phyloP scores from a whole-genome alignment of 1,140 invertebrate species.

The Pomacea maculata region DNA sequence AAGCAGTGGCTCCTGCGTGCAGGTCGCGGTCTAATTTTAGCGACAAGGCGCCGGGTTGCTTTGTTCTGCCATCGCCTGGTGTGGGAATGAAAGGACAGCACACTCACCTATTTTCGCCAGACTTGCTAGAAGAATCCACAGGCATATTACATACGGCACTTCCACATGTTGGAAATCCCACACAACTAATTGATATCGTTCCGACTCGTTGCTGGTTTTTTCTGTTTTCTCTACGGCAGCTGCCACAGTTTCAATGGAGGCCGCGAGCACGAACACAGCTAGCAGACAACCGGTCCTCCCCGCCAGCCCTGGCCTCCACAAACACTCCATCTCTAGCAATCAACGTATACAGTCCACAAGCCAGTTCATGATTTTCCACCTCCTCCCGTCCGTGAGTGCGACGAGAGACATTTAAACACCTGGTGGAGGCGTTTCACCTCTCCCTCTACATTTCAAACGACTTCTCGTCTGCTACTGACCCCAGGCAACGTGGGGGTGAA shows the following conservation, averaged over 20 bases:
- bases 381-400: slow-evolving; percentile 15
- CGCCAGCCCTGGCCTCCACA: background rate
- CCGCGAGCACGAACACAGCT: background rate
- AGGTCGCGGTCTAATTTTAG: too few species aligned
- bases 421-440: slow-evolving; percentile 3
- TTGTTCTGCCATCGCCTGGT: too few species aligned
- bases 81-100: background rate
- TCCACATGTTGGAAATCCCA: slow-evolving; percentile 89
- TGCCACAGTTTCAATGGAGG: slow-evolving; percentile 7
- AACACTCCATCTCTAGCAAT: slow-evolving; percentile 20
- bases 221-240: slow-evolving; percentile 29
- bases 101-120: slow-evolving; percentile 93
- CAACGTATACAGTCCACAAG: slow-evolving; percentile 33
- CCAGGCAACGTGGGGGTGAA: slow-evolving; percentile 28
- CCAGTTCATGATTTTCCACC: slow-evolving; percentile 5
- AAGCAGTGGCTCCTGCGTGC: too few species aligned
- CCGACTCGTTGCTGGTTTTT: slow-evolving; percentile 30
- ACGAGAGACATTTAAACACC: slow-evolving; percentile 22
- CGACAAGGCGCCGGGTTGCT: too few species aligned
- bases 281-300: slow-evolving; percentile 6
- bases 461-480: slow-evolving; percentile 21
- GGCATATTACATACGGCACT: slow-evolving; percentile 89
- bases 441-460: slow-evolving; percentile 7
- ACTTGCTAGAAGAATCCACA: slow-evolving; percentile 95
- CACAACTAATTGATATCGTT: slow-evolving; percentile 74